Base-by-base conservation (phyloP, 2,113 vertebrate genomes). In the Hemicordylus capensis region DNA sequence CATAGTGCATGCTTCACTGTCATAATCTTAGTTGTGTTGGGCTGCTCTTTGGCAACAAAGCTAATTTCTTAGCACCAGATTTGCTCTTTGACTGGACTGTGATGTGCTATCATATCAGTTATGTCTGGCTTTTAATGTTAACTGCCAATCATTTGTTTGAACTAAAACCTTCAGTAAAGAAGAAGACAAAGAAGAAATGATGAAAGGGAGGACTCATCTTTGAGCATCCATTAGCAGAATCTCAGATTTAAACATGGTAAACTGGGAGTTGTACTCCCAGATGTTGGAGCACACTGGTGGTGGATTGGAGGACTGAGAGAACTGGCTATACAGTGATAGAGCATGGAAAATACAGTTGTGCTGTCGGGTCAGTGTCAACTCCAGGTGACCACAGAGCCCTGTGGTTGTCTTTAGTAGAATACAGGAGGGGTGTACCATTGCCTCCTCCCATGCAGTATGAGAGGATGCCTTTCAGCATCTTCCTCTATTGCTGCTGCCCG, bases 61-160 rank as follows among this genome's bases (percentile, higher is more conserved):
- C 79, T 88, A 90, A 91, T 92, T 85, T 83, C 81, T 88, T 91
- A 92, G 87, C 0, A 0, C 1, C 26, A 82, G 78, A 85, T 85
- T 14, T 76, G 58, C 69, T 89, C 67, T 91, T 84, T 67, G 88
- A 73, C 64, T 83, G 88, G 89, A 54, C 0, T 90, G 86, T 56
- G 74, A 80, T 82, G 51, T 14, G 42, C 88, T 87, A 88, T 83
- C 85, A 75, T 86, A 80, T 87, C 80, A 76, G 37, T 74, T 89
- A 81, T n/a, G 56, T 77, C 12, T 81, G 28, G 56, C 90, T 44
- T 76, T 63, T 72, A 85, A 70, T 66, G 85, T 73, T 72, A 88
- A 76, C 31, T 56, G 22, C 64, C 66, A 37, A 24, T 76, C 78
- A 80, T 11, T 70, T 61, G 84, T 2, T 0, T 90, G 89, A 77